Conservation (phyloP, 1,140 invertebrate genomes). For the Proales similis region DNA sequence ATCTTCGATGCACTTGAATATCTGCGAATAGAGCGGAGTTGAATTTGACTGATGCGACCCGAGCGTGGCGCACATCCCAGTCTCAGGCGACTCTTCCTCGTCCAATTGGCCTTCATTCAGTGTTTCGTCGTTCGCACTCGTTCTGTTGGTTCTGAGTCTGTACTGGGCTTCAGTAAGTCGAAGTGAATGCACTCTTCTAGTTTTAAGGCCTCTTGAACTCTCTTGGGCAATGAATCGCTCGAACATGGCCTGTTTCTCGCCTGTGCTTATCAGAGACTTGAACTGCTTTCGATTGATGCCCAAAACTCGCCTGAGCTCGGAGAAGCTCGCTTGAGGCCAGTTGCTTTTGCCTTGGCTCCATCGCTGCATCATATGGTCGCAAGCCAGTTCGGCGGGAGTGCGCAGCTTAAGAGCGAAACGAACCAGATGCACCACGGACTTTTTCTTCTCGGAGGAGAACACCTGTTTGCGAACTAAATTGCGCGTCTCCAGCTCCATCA, state of each 20-base stretch:
- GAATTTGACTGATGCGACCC: slow-evolving; percentile 5
- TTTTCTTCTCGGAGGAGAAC: slow-evolving; percentile 26
- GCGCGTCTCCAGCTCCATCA: slow-evolving; percentile 8
- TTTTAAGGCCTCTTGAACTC: neutral
- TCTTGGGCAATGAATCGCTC: slow-evolving; percentile 6
- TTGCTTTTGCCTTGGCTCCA: neutral
- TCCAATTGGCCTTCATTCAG: too few species aligned
- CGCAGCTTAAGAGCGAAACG: neutral
- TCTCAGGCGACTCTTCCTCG: slow-evolving; percentile 5
- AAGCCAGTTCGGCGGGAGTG: neutral
- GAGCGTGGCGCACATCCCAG: neutral
- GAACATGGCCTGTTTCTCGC: slow-evolving; percentile 7
- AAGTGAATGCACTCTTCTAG: slow-evolving; percentile 14
- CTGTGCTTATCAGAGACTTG: slow-evolving; percentile 8
- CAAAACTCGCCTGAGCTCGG: slow-evolving; percentile 1
- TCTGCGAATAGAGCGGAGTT: slow-evolving; percentile 13
- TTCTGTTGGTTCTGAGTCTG: neutral
- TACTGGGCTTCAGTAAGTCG: slow-evolving; percentile 15
- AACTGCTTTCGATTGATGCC: slow-evolving; percentile 17
- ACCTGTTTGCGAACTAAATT: slow-evolving; percentile 21
- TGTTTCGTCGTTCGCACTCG: neutral
- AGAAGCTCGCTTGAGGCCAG: neutral
- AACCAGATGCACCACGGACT: slow-evolving; percentile 3
- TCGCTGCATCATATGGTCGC: slow-evolving; percentile 6
- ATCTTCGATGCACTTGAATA: slow-evolving; percentile 27